Percentiles rank a stretch among this genome's conserved stretches.
phyloP scores from a whole-genome alignment of 2,797 vertebrate species.

The Petrocephalus sullivani region DNA sequence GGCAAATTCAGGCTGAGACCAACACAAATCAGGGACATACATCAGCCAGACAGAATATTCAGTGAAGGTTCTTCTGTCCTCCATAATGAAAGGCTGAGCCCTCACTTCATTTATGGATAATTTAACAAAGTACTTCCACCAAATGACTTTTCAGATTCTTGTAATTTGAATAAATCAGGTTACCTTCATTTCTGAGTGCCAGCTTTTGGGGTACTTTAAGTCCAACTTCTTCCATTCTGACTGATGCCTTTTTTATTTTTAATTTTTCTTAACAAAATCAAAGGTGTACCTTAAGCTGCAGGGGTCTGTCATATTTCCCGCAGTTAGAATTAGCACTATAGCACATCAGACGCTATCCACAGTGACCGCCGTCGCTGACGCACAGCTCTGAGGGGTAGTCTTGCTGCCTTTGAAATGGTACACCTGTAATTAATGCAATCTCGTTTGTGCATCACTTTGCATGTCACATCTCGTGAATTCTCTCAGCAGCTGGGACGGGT shows the following conservation, averaged over 20 bases:
- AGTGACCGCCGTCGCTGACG: not conserved
- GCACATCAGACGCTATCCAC: not conserved
- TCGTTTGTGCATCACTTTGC: not conserved
- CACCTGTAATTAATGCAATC: constrained; percentile 16
- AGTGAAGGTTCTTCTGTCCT: not conserved
- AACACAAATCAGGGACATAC: not conserved
- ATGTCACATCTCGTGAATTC: not conserved
- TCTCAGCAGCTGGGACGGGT: not conserved
- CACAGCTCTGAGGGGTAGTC: not conserved
- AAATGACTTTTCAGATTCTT: constrained; percentile 12
- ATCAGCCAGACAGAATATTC: constrained; percentile 1
- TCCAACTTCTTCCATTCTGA: constrained; percentile 1
- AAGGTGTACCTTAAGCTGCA: constrained; percentile 7
- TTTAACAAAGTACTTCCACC: constrained; percentile 7
- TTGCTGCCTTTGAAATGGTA: constrained; percentile 1
- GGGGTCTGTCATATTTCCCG: constrained; percentile 18
- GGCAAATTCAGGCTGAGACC: not conserved
- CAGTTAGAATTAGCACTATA: constrained; percentile 3
- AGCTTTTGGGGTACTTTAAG: not conserved
- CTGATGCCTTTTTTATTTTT: not conserved
- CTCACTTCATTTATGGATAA: not conserved
- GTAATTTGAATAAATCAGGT: constrained; percentile 9
- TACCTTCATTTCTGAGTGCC: constrained; percentile 8
- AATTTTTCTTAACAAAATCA: constrained; percentile 3
- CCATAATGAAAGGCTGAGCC: not conserved